Evolutionary conservation across 2,888 invertebrate species (phyloP).

Genomic region (Eupithecia subumbrata): DNA sequence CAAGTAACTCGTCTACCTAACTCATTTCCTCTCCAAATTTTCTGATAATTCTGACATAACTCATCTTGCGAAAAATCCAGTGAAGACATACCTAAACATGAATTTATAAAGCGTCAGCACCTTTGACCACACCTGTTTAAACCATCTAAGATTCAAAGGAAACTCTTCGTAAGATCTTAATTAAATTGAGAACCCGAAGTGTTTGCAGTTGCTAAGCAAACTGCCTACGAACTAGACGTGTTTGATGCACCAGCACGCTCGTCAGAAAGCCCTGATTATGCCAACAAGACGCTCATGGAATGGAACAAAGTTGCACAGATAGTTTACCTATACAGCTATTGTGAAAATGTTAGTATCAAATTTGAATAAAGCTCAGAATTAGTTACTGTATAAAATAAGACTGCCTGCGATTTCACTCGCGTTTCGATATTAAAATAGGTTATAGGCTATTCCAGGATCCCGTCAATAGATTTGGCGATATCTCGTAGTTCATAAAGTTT

Average conservation of each 20-base stretch:
- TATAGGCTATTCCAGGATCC: too few species aligned
- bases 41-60: background rate
- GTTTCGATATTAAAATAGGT: too few species aligned
- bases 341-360: background rate
- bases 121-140: background rate
- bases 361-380: background rate
- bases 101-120: background rate
- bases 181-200: background rate
- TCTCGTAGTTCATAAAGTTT: too few species aligned
- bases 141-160: background rate
- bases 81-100: background rate
- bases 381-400: too few species aligned
- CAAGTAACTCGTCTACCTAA: too few species aligned
- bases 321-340: background rate
- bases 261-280: conserved; percentile 37
- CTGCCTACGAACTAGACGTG: background rate
- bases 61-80: background rate
- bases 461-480: too few species aligned
- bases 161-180: background rate
- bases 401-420: too few species aligned
- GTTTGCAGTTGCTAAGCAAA: conserved; percentile 8
- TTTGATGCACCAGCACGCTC: conserved; percentile 30
- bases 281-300: background rate
- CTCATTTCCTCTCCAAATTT: background rate
- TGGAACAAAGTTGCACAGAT: background rate